Conservation (phyloP, 2,113 vertebrate species). For the Apodemus speciosus region DNA sequence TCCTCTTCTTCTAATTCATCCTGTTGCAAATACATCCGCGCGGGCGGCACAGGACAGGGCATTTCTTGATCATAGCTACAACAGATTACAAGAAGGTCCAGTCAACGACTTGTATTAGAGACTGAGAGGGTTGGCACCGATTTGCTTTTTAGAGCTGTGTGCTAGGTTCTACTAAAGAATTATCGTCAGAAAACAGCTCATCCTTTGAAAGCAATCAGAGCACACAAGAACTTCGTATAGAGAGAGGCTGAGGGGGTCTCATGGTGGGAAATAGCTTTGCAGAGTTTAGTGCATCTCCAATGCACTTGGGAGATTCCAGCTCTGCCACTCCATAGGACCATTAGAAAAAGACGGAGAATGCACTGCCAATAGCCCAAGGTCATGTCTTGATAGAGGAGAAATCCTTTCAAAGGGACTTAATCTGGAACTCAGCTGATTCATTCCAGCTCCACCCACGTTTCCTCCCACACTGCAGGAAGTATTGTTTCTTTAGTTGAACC, state of each 20-base stretch:
- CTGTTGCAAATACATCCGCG: slow-evolving; percentile 98
- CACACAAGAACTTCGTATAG: neutral
- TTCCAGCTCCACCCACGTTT: neutral
- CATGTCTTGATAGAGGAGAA: neutral
- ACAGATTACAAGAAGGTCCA: slow-evolving; percentile 39
- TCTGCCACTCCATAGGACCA: neutral
- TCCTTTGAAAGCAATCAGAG: neutral
- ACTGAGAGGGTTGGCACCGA: neutral
- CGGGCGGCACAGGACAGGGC: slow-evolving; percentile 93
- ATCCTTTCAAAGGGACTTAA: neutral
- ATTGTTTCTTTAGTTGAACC: slow-evolving; percentile 2
- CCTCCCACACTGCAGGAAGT: neutral
- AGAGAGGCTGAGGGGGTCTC: neutral
- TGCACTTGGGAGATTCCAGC: neutral
- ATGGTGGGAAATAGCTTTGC: neutral
- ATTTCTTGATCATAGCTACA: slow-evolving; percentile 95
- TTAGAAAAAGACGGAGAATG: neutral
- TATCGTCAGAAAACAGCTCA: neutral
- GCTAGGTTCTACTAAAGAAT: neutral
- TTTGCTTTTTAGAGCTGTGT: neutral
- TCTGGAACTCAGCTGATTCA: neutral
- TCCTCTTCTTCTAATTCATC: slow-evolving; percentile 94
- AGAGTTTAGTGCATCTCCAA: neutral
- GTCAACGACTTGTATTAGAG: neutral
- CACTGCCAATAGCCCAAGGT: neutral